These are phyloP conservation scores for Teleogryllus occipitalis DNA, from an alignment of 1,140 invertebrate species.

Conservation along the genomic window DNA sequence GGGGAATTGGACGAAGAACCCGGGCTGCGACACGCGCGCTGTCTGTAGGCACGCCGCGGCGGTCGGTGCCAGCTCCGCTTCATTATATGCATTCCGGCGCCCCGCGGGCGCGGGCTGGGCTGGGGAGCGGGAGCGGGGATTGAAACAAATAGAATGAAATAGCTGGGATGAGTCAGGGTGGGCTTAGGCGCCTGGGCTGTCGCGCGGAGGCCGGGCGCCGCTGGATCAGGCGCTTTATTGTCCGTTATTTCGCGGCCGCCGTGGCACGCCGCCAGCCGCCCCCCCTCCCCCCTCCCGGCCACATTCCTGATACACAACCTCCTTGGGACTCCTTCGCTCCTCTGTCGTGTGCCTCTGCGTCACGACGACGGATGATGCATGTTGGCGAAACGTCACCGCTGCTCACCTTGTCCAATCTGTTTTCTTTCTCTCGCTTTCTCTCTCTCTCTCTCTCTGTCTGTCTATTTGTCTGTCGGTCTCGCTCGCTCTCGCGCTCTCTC, in stretches of 20 bases:
- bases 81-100: not conserved
- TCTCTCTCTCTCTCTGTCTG: too few species aligned
- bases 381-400: too few species aligned
- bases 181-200: not conserved
- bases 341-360: too few species aligned
- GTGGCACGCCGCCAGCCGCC: not conserved
- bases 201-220: not conserved
- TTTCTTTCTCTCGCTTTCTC: too few species aligned
- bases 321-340: too few species aligned
- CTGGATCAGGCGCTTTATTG: not conserved
- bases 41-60: not conserved
- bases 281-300: too few species aligned
- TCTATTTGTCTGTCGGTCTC: too few species aligned
- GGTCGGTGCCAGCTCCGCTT: not conserved
- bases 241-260: not conserved
- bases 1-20: not conserved
- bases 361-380: too few species aligned
- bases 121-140: not conserved
- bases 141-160: slow-evolving; percentile 6
- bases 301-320: not conserved
- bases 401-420: too few species aligned
- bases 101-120: too few species aligned
- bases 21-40: not conserved
- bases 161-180: not conserved
- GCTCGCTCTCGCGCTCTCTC: too few species aligned